Conservation (phyloP, 2,113 vertebrate genomes). For the Turnix velox region DNA sequence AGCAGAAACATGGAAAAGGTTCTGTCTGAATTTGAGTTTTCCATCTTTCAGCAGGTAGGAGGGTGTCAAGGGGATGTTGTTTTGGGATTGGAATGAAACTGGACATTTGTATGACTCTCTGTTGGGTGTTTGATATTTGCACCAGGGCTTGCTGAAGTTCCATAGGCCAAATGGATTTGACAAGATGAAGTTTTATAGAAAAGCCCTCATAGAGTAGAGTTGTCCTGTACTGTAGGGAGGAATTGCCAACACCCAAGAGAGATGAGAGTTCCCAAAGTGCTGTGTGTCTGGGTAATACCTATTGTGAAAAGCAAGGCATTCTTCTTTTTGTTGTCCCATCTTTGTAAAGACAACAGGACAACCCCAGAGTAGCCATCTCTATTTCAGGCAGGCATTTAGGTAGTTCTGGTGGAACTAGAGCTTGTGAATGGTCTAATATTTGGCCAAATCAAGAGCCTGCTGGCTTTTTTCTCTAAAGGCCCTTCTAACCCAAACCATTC, state of each 20-base stretch:
- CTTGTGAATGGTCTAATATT: neutral
- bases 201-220: neutral
- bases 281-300: neutral
- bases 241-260: neutral
- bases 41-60: neutral
- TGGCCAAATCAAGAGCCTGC: neutral
- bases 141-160: neutral
- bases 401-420: neutral
- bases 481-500: too few species aligned
- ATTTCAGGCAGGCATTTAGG: neutral
- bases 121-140: neutral
- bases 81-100: neutral
- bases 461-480: neutral
- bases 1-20: neutral
- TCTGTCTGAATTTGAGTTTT: neutral
- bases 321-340: fast-evolving
- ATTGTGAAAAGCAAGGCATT: neutral
- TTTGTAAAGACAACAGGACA: neutral
- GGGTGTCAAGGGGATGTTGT: neutral
- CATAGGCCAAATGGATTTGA: fast-evolving
- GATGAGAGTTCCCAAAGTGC: neutral
- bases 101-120: fast-evolving
- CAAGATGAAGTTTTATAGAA: neutral
- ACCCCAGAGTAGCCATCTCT: neutral
- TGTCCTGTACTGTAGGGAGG: neutral